A percentile compares a stretch with the other conserved stretches of the same genome.
Evolutionary conservation across 2,888 invertebrate species (phyloP).

Genomic region (Oscheius sp.): DNA sequence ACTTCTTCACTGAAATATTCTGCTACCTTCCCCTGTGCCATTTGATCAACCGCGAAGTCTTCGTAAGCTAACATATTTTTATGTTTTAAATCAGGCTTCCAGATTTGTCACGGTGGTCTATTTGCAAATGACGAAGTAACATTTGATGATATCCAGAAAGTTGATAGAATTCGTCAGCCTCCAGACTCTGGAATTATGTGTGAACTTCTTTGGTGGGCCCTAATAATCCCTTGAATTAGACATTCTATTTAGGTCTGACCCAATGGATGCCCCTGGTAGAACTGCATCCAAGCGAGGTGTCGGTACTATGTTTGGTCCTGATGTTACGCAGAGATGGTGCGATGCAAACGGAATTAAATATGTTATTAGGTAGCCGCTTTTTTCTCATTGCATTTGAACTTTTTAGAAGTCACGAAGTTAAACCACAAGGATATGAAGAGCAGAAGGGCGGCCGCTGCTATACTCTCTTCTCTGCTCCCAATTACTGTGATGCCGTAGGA

Average conservation of each 20-base stretch:
- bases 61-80: constrained; percentile 76
- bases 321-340: constrained; percentile 89
- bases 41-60: constrained; percentile 83
- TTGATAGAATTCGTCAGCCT: constrained; percentile 93
- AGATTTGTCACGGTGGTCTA: constrained; percentile 97
- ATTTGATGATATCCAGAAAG: constrained; percentile 88
- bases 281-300: constrained; percentile 96
- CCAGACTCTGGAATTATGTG: constrained; percentile 98
- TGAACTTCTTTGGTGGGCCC: constrained; percentile 88
- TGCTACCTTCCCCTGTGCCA: constrained; percentile 96
- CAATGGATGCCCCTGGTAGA: constrained; percentile 88
- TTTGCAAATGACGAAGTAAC: constrained; percentile 93
- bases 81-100: constrained; percentile 2
- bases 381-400: background rate
- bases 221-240: background rate
- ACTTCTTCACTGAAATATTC: constrained; percentile 97
- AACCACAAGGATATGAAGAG: constrained; percentile 93
- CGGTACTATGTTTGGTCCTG: constrained; percentile 95
- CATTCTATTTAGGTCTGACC: constrained; percentile 80
- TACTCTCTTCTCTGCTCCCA: constrained; percentile 98
- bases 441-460: constrained; percentile 95
- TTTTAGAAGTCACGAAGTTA: constrained; percentile 91
- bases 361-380: constrained; percentile 79
- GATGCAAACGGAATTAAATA: constrained; percentile 89
- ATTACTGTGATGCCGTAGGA: constrained; percentile 94